Evolutionary conservation across 2,888 invertebrate genomes (phyloP).

Genomic region (Atethmia centrago): DNA sequence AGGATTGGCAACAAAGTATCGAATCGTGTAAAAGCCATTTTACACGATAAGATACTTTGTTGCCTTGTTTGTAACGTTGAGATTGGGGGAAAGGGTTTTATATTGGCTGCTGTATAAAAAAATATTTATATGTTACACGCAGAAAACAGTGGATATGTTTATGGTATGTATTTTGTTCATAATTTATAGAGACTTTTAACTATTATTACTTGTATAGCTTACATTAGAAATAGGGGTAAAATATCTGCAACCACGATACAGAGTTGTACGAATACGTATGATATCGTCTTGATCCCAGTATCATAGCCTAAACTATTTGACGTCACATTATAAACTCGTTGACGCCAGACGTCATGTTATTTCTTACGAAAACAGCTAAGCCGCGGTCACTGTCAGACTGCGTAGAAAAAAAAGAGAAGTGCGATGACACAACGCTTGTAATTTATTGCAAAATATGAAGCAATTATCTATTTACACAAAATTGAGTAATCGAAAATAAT

Average conservation of each 20-base stretch:
- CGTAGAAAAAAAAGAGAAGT: too few relatives aligned
- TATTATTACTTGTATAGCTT: not conserved
- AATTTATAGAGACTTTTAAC: not conserved
- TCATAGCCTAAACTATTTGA: not conserved
- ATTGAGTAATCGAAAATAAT: too few relatives aligned
- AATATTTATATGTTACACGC: constrained; percentile 76
- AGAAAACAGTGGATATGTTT: constrained; percentile 87
- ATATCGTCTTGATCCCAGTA: not conserved
- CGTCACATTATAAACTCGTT: not conserved
- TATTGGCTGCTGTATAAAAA: not conserved
- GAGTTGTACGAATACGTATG: not conserved
- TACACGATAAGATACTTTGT: not conserved
- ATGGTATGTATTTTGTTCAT: constrained; percentile 81
- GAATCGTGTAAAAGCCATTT: not conserved
- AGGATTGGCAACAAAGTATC: too few relatives aligned
- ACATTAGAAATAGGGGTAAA: not conserved
- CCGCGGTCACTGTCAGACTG: too few relatives aligned
- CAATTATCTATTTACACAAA: too few relatives aligned
- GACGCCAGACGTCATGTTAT: not conserved
- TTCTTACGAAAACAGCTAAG: too few relatives aligned
- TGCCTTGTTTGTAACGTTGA: not conserved
- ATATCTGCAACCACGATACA: not conserved
- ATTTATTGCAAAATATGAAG: too few relatives aligned
- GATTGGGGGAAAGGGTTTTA: not conserved
- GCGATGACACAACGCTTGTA: too few relatives aligned